Percentiles rank a stretch among this genome's conserved stretches.
Evolutionary conservation across 2,888 invertebrate species (phyloP).

Genomic region (Apocheima hispidaria): DNA sequence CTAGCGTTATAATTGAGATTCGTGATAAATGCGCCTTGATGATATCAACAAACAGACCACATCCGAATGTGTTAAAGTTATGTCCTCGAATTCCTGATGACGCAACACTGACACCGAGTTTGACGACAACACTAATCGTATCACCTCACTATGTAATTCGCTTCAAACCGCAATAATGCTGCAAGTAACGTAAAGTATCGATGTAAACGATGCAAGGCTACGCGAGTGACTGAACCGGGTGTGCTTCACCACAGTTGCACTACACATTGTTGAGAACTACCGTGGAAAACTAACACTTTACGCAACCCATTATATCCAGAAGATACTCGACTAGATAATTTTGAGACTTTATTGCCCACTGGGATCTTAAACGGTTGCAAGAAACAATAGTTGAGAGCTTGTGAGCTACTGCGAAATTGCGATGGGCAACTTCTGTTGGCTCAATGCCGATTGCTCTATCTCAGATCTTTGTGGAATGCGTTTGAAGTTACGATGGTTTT

Average conservation of each 20-base stretch:
- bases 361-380: constrained; percentile 51
- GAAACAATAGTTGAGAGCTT: constrained; percentile 57
- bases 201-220: constrained; percentile 66
- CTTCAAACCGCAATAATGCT: constrained; percentile 5
- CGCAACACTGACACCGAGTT: constrained; percentile 18
- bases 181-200: constrained; percentile 25
- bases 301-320: constrained; percentile 79
- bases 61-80: constrained; percentile 43
- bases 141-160: constrained; percentile 3
- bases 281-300: constrained; percentile 80
- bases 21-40: not conserved
- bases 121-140: constrained; percentile 15
- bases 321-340: constrained; percentile 75
- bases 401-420: constrained; percentile 49
- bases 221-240: constrained; percentile 74
- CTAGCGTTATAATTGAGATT: not conserved
- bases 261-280: constrained; percentile 78
- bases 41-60: constrained; percentile 52
- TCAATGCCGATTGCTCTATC: constrained; percentile 39
- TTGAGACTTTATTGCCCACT: constrained; percentile 63
- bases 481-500: constrained; percentile 8
- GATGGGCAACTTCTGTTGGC: constrained; percentile 34
- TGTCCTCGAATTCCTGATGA: constrained; percentile 16
- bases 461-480: constrained; percentile 24
- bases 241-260: constrained; percentile 76